These are phyloP conservation scores for Saccopteryx bilineata DNA, from an alignment of 2,113 vertebrate genomes.

Conservation along the genomic window DNA sequence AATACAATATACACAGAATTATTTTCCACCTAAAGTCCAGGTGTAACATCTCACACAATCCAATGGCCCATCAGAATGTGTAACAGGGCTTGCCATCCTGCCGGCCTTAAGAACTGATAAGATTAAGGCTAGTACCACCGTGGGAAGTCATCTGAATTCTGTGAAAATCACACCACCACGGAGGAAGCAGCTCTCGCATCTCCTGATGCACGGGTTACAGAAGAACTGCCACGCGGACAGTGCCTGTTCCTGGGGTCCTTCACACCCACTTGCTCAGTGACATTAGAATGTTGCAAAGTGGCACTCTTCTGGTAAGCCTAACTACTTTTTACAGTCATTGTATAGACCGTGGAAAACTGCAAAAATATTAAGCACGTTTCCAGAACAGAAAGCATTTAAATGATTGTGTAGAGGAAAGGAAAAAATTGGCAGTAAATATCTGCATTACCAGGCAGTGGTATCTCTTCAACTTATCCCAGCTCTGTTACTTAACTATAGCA, in stretches of 20 bases:
- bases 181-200: background rate
- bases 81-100: background rate
- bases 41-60: background rate
- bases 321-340: background rate
- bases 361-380: background rate
- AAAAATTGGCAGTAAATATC: background rate
- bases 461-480: background rate
- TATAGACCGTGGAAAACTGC: background rate
- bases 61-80: background rate
- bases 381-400: background rate
- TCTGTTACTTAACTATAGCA: background rate
- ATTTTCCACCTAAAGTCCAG: background rate
- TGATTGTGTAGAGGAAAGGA: background rate
- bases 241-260: background rate
- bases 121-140: too few relatives aligned
- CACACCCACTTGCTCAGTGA: too few relatives aligned
- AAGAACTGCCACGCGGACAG: fast-evolving
- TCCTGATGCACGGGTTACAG: background rate
- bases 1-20: background rate
- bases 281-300: background rate
- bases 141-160: background rate
- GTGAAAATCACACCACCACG: background rate
- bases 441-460: background rate
- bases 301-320: background rate
- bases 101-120: background rate